Evolutionary conservation across 2,888 invertebrate species (phyloP).

Genomic region (Rhingia rostrata): DNA sequence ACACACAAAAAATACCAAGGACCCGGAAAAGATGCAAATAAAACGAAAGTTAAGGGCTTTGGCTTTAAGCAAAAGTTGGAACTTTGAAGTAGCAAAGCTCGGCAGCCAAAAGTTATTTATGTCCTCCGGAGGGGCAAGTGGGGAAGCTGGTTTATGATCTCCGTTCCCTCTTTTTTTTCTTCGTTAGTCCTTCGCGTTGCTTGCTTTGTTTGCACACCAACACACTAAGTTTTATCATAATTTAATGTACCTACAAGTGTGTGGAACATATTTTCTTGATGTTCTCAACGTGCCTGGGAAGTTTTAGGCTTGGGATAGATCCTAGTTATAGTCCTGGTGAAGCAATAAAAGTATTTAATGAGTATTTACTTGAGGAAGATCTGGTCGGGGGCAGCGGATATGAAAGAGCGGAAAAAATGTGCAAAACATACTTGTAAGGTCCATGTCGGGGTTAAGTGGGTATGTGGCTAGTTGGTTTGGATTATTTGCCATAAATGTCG

Average conservation of each 20-base stretch:
- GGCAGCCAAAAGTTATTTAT: conserved; percentile 59
- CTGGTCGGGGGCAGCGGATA: conserved; percentile 6
- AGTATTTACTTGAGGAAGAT: conserved; percentile 59
- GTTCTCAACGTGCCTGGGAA: conserved; percentile 62
- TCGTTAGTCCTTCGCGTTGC: background rate
- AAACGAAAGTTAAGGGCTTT: conserved; percentile 50
- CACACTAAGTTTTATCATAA: conserved; percentile 69
- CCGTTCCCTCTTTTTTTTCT: conserved; percentile 3
- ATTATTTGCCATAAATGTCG: conserved; percentile 18
- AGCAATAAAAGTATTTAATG: conserved; percentile 73
- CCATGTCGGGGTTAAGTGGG: conserved; percentile 23
- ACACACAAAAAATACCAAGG: conserved; percentile 10
- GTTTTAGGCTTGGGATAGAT: conserved; percentile 35
- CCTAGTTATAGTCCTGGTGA: conserved; percentile 53
- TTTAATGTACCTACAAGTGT: conserved; percentile 72
- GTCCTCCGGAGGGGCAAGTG: conserved; percentile 38
- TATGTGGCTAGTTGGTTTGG: conserved; percentile 1
- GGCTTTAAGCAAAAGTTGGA: conserved; percentile 55
- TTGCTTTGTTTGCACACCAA: conserved; percentile 24
- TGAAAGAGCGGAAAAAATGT: background rate
- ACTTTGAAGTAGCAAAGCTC: conserved; percentile 41
- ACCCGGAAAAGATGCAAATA: conserved; percentile 42
- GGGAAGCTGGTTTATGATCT: conserved; percentile 53
- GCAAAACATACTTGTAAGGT: conserved; percentile 13
- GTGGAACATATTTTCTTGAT: conserved; percentile 72